Evolutionary conservation across 1,140 invertebrate species (phyloP).

Genomic region (Trichonephila inaurata): DNA sequence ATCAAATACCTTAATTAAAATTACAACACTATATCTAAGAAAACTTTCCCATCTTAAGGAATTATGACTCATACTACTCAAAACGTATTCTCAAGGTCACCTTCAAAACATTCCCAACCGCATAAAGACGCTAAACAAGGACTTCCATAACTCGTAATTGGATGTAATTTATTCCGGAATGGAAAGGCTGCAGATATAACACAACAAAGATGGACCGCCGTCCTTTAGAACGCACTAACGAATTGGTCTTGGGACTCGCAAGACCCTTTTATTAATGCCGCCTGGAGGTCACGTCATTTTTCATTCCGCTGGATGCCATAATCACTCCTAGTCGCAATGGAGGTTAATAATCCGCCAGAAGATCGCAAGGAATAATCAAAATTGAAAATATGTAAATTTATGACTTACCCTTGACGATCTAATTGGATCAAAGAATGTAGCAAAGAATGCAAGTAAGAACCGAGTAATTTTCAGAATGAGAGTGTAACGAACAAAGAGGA

Average conservation of each 20-base stretch:
- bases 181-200: not conserved
- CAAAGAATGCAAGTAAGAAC: not conserved
- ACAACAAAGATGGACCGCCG: conserved; percentile 39
- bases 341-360: not conserved
- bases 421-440: conserved; percentile 11
- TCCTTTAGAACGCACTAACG: conserved; percentile 8
- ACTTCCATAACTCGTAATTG: conserved; percentile 46
- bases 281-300: conserved; percentile 16
- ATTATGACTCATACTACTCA: not conserved
- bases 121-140: conserved; percentile 13
- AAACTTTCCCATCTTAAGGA: not conserved
- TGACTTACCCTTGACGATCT: not conserved
- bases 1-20: no score
- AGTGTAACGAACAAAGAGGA: not conserved
- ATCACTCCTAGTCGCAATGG: conserved; percentile 4
- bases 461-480: not conserved
- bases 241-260: not conserved
- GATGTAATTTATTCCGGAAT: conserved; percentile 56
- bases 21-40: no score
- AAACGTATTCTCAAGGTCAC: not conserved
- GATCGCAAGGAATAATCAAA: conserved; percentile 34
- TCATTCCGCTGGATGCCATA: not conserved
- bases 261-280: conserved; percentile 21
- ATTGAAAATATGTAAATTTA: conserved; percentile 58
- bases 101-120: conserved; percentile 53